Conservation (phyloP, 2,888 invertebrate genomes). For the Mellilla xanthometata region DNA sequence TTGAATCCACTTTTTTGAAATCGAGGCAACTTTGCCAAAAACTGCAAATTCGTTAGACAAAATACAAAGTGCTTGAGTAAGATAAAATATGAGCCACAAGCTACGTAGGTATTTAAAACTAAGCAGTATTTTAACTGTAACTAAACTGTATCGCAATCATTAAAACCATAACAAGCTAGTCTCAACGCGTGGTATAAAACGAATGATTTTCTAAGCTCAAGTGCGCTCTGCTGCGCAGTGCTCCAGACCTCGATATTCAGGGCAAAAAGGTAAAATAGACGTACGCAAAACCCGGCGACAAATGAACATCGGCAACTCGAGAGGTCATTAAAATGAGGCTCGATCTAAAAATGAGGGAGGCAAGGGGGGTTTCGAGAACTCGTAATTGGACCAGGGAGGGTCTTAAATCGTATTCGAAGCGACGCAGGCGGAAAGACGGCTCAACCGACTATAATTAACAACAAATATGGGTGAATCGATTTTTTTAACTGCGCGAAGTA, state of each 20-base stretch:
- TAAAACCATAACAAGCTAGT: constrained; percentile 9
- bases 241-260: constrained; percentile 54
- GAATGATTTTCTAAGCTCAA: constrained; percentile 39
- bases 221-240: constrained; percentile 45
- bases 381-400: constrained; percentile 82
- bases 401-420: constrained; percentile 78
- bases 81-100: no score
- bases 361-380: constrained; percentile 69
- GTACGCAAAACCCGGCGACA: constrained; percentile 77
- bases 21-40: not conserved
- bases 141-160: not conserved
- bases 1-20: constrained; percentile 1
- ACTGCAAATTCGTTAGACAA: no score
- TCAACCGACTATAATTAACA: constrained; percentile 81
- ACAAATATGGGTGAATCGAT: constrained; percentile 82
- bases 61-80: no score
- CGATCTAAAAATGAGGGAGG: constrained; percentile 78
- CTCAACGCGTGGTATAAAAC: not conserved
- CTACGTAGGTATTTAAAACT: no score
- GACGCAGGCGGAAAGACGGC: constrained; percentile 79
- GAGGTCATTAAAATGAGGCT: constrained; percentile 81
- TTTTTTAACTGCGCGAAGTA: constrained; percentile 49
- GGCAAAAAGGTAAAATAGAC: constrained; percentile 68
- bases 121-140: no score
- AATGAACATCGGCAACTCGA: constrained; percentile 80